Percentiles rank a stretch among this genome's conserved stretches.
phyloP scores from a whole-genome alignment of 1,140 invertebrate species.

The Leguminivora glycinivorella region DNA sequence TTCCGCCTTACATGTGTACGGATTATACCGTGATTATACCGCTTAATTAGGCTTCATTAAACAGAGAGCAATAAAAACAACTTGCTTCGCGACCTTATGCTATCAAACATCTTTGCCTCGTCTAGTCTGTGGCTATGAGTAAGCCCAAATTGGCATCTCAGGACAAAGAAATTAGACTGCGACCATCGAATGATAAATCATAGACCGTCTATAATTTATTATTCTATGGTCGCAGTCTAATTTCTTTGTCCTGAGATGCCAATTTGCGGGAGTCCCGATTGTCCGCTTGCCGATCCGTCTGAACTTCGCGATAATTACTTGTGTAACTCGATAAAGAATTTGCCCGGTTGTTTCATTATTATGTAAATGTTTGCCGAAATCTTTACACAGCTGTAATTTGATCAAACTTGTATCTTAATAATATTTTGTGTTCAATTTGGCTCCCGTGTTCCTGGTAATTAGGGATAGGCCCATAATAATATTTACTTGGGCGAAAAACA shows the following conservation, averaged over 20 bases:
- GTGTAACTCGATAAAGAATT: background rate
- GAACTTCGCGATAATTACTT: background rate
- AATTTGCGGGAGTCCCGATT: background rate
- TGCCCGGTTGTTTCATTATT: background rate
- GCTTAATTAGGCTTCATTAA: no score
- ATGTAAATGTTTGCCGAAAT: background rate
- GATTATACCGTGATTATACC: no score
- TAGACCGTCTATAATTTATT: no score
- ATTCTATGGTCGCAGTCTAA: no score
- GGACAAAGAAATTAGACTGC: no score
- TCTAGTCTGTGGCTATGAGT: no score
- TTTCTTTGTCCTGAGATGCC: background rate
- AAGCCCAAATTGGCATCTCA: no score
- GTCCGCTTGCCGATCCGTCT: background rate
- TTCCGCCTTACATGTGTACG: no score
- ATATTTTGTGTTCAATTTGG: background rate
- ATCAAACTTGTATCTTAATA: background rate
- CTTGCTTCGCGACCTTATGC: no score
- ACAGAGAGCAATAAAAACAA: no score
- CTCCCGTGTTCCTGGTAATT: background rate
- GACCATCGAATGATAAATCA: no score
- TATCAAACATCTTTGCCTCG: no score
- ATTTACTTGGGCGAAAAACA: background rate
- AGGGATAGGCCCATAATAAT: background rate
- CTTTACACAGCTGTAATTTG: conserved; percentile 4